A percentile compares a stretch with the other conserved stretches of the same genome.
phyloP scores from a whole-genome alignment of 2,113 vertebrate genomes.

The Deroptyus accipitrinus region DNA sequence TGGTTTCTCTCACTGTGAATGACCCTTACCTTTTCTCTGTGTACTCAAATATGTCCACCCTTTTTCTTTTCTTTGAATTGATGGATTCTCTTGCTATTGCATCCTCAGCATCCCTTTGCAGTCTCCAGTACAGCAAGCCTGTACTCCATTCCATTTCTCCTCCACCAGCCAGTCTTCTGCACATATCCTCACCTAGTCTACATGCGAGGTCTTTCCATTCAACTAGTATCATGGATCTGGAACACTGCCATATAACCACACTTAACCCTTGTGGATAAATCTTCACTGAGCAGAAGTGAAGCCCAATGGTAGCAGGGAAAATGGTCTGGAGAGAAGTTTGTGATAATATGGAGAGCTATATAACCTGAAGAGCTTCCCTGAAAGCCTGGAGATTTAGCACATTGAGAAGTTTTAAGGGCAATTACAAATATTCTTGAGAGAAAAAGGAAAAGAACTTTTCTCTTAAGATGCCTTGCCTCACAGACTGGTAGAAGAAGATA shows the following conservation, averaged over 20 bases:
- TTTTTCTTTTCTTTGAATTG: neutral
- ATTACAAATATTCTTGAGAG: slow-evolving; percentile 31
- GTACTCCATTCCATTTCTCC: neutral
- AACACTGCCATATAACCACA: neutral
- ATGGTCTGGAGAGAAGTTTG: neutral
- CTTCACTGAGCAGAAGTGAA: neutral
- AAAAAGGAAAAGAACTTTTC: slow-evolving; percentile 50
- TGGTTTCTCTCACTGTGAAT: neutral
- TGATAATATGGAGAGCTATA: neutral
- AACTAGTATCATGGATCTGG: neutral
- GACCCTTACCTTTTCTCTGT: neutral
- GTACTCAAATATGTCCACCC: neutral
- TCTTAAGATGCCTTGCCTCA: neutral
- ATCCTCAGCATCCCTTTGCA: neutral
- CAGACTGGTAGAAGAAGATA: slow-evolving; percentile 50
- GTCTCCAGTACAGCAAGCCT: neutral
- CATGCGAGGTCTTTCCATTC: neutral
- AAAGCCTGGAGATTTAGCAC: slow-evolving; percentile 34
- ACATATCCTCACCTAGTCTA: neutral
- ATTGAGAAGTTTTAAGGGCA: slow-evolving; percentile 26
- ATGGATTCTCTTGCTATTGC: neutral
- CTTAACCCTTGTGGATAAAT: neutral
- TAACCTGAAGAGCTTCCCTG: neutral
- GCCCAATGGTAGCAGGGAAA: neutral
- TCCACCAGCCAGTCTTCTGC: neutral